A percentile compares a stretch with the other conserved stretches of the same genome.
Evolutionary conservation across 2,888 invertebrate genomes (phyloP).

Genomic region (Lobophora halterata): DNA sequence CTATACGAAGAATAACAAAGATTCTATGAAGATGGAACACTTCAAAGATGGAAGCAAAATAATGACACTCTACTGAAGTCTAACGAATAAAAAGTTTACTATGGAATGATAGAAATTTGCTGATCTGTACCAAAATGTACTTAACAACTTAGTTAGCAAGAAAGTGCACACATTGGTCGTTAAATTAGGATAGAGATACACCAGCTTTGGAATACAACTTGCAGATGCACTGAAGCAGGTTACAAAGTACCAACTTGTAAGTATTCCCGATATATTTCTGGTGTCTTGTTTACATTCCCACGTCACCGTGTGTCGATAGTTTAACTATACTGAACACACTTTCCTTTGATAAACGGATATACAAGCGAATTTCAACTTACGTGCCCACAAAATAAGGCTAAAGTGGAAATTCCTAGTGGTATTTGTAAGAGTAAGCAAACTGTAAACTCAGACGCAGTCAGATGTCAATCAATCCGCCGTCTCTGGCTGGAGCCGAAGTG

Average conservation of each 20-base stretch:
- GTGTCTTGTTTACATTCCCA: slow-evolving; percentile 71
- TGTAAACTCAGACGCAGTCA: slow-evolving; percentile 40
- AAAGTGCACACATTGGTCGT: too few species aligned
- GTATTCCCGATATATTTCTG: slow-evolving; percentile 47
- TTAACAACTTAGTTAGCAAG: too few species aligned
- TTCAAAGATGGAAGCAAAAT: too few species aligned
- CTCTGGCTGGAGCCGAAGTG: slow-evolving; percentile 43
- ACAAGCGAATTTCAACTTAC: slow-evolving; percentile 37
- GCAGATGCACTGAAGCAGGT: slow-evolving; percentile 29
- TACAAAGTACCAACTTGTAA: slow-evolving; percentile 42
- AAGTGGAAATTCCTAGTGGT: slow-evolving; percentile 1
- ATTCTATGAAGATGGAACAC: too few species aligned
- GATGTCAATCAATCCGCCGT: slow-evolving; percentile 55
- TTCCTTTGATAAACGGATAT: slow-evolving; percentile 23
- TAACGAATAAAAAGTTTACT: too few species aligned
- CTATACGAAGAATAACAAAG: too few species aligned
- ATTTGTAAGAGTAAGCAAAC: slow-evolving; percentile 28
- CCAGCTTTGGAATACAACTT: background rate
- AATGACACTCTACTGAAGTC: too few species aligned
- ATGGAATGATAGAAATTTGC: too few species aligned
- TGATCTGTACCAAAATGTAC: too few species aligned
- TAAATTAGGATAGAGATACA: background rate
- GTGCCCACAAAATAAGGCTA: slow-evolving; percentile 17
- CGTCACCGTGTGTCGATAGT: slow-evolving; percentile 65
- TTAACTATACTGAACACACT: slow-evolving; percentile 39